A percentile compares a stretch with the other conserved stretches of the same genome.
Evolutionary conservation across 2,888 invertebrate genomes (phyloP).

Genomic region (Chirona hameri): DNA sequence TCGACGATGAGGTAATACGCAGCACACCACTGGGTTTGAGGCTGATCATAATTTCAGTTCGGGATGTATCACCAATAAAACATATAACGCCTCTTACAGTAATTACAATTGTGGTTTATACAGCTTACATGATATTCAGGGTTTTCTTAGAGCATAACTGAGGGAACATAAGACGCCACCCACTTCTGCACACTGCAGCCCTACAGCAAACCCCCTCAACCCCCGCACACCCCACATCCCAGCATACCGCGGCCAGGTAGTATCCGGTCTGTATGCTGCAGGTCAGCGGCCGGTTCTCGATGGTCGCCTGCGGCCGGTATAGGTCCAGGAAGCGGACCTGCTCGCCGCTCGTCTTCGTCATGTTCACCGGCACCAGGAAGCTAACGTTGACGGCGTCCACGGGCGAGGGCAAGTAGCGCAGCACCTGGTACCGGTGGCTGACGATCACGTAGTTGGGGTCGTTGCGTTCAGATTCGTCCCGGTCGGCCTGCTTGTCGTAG

Average conservation of each 20-base stretch:
- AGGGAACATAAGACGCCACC: too few species aligned
- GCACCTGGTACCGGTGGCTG: constrained; percentile 28
- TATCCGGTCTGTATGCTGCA: constrained; percentile 26
- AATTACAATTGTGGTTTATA: too few species aligned
- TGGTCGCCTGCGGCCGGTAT: constrained; percentile 2
- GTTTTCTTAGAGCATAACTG: too few species aligned
- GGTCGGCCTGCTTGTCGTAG: constrained; percentile 27
- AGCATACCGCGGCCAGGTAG: constrained; percentile 3
- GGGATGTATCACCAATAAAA: too few species aligned
- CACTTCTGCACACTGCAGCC: too few species aligned
- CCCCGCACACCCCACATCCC: too few species aligned
- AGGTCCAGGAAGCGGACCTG: constrained; percentile 1
- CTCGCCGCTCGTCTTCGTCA: not conserved
- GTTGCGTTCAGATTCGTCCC: constrained; percentile 23
- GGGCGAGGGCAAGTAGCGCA: constrained; percentile 11
- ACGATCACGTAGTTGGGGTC: constrained; percentile 14
- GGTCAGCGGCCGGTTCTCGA: not conserved
- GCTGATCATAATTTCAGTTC: too few species aligned
- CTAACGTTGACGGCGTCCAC: constrained; percentile 22
- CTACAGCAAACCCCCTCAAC: too few species aligned
- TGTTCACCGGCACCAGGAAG: constrained; percentile 29
- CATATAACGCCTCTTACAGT: too few species aligned
- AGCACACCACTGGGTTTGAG: too few species aligned
- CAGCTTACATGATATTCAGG: too few species aligned
- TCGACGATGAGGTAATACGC: too few species aligned